Evolutionary conservation across 2,888 invertebrate genomes (phyloP), one percentile per base, ranked within the genome.

Genomic region (Anaspis maculata): DNA sequence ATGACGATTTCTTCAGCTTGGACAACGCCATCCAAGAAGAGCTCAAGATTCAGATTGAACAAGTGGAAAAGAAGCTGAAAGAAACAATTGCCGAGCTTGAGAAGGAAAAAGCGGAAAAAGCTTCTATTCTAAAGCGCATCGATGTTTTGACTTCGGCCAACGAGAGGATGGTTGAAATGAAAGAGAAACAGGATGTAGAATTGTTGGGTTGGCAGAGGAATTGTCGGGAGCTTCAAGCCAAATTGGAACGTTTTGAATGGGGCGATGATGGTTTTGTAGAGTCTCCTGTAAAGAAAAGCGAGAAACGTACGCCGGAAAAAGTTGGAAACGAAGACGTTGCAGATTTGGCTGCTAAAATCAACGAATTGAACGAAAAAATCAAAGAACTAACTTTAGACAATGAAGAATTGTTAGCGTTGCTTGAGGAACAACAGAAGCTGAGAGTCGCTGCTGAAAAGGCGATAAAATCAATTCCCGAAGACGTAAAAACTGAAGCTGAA

Each of bases 1-100:
- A 49, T 10, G 67, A 70, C 33, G 69, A 58, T 25, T 67, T 76
- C 27, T 73, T 74, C 25, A 77, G 83, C 53, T 68, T 89, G 27
- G 83, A 88, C 51, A 73, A 75, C 34, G 79, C 87, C 4, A 83
- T 89, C 37, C 83, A 85, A 57, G 85, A 86, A 47, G 88, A 89
- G 62, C 59, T 89, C n/a, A 77, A 78, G 46, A 66, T 66, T 9
- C 84, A 85, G 57, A 67, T 86, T 14, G 64, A 67, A 36, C 65
- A 69, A 26, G 62, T 86, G 29, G 86, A 87, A 51, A 77, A 76
- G 38, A 73, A 72, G 45, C 55, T 82, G 10, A 70, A 69, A 39
- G 81, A 83, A 40, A 54, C 74, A 2, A 69, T 61, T 32, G 59
- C 67, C 13, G 77, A 79, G 32, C 56, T 74, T 24, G 74, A 72